Evolutionary conservation across 2,888 invertebrate species (phyloP), one percentile per base, ranked within the genome.

Genomic region (Muschampia plurimacula): DNA sequence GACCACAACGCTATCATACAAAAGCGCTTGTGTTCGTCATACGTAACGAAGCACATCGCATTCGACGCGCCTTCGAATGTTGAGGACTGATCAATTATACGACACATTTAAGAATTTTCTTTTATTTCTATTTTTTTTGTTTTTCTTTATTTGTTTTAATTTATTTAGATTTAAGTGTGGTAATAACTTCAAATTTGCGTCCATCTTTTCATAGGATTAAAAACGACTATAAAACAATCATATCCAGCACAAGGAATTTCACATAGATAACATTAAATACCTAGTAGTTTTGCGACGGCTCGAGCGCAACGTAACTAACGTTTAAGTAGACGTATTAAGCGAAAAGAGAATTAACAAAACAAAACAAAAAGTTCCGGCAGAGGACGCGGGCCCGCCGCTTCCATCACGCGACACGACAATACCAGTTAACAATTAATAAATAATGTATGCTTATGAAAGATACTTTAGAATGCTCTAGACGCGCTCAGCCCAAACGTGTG

Each of bases 141-240:
- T 80, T 80, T 86, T 89, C 90, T 90, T 87, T 82, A 1, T 89
- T 87, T 89, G 88, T 90, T 89, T 92, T 41, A 72, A 88, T 93
- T 91, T 92, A 91, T 95, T 95, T 95, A 94, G 94, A 92, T 92
- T 94, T 94, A 94, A 92, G 90, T 89, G 91, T 90, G 92, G 91
- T 92, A 90, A 88, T 90, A 91, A 91, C 90, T 91, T 90, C 90
- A 90, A 86, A 91, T 91, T 91, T 92, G 91, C 86, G 87, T 92
- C 89, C 89, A 84, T 86, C 89, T 88, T 88, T 89, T 88, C 88
- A 84, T 86, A 83, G 83, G 87, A 83, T 85, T 83, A 86, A 83
- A 83, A 82, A 89, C 83, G 72, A 84, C 83, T 86, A 85, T 85
- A 86, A 84, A 87, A 86, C 81, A 85, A 81, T 82, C 83, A 83